Evolutionary conservation across 2,888 invertebrate genomes (phyloP), one percentile per base, ranked within the genome.

Genomic region (Euphydryas editha): DNA sequence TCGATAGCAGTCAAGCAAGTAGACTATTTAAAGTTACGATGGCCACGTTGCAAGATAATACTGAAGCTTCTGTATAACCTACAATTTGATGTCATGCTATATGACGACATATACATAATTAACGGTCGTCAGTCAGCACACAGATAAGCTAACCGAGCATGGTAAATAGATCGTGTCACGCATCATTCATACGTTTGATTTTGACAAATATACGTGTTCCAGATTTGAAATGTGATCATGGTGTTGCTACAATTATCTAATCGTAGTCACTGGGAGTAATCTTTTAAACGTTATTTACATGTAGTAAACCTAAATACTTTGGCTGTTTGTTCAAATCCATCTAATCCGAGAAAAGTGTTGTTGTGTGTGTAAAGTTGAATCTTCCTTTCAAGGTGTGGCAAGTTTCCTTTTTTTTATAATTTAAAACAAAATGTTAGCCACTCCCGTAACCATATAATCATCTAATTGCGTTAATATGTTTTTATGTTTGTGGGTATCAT

Each of bases 171-270:
- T 54, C 57, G 60, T 42, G 63, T 67, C 56, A 57, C 20, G 57
- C 63, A 49, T 60, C 60, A 60, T 59, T 63, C 63, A 57, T 57
- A 21, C 59, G 56, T 57, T 57, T 44, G 63, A 56, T 58, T 30
- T 56, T 67, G 63, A 57, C 67, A 67, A 57, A 64, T 63, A 59
- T 64, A 39, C 58, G 17, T 39, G 24, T 15, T 51, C 21, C 24
- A 24, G 24, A 47, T 47, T 47, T 20, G 47, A 47, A 47, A 18
- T 13, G 13, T 51, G 24, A 51, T 8, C 30, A 36, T 54, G 30
- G 36, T 17, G 17, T 11, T 2, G 11, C 5, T 1, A 8, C 7
- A 54, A 24, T 24, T 51, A 15, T 7, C 7, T 13, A 13, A 49
- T 47, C 10, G 3, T 47, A 47, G 20, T 47, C 4, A 49, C 21